These are phyloP conservation scores for Albula goreensis DNA, from an alignment of 2,113 vertebrate species.

Conservation along the genomic window DNA sequence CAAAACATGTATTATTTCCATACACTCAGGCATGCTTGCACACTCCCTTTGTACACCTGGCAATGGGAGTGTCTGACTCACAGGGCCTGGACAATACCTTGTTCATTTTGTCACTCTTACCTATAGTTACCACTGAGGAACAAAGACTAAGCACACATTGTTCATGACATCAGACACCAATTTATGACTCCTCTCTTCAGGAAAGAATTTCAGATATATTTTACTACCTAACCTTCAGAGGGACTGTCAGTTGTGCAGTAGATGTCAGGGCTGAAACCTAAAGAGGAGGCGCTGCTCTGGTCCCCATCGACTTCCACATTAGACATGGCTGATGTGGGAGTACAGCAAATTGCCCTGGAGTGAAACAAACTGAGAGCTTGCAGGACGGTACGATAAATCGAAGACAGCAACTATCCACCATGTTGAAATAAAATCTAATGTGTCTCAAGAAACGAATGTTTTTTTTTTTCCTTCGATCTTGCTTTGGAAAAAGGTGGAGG, in stretches of 20 bases:
- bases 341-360: background rate
- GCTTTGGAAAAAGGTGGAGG: background rate
- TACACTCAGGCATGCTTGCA: constrained; percentile 1
- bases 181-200: background rate
- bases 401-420: background rate
- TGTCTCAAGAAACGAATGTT: background rate
- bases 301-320: background rate
- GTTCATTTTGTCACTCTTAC: background rate
- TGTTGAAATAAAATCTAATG: background rate
- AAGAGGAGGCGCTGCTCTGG: background rate
- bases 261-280: background rate
- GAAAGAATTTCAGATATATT: background rate
- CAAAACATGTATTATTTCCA: background rate
- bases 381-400: background rate
- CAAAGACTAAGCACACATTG: background rate
- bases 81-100: background rate
- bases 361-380: background rate
- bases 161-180: background rate
- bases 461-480: background rate
- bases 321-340: background rate
- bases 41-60: constrained; percentile 5
- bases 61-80: background rate
- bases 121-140: background rate
- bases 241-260: background rate
- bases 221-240: background rate